Base-by-base conservation (phyloP, 2,113 vertebrate genomes). In the Charina bottae region DNA sequence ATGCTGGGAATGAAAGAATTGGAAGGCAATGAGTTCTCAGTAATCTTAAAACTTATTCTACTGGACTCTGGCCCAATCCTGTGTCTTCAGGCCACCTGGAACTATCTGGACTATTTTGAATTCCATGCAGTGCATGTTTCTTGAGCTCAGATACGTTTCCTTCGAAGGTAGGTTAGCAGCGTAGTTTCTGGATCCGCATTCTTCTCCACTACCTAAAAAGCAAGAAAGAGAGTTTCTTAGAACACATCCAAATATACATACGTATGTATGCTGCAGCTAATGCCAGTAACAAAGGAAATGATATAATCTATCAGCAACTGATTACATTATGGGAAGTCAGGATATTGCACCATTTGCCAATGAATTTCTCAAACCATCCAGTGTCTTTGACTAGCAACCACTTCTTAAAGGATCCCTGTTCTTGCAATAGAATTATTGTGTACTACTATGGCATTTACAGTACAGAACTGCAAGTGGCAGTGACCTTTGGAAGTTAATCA, bases 131-230 rank as follows among this genome's bases (percentile, higher is more conserved):
- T 7, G 23, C n/a, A 42, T 72, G 89, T 59, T 86, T 87, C 88
- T 64, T 89, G 94, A 84, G 78, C 78, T 26, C 42, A 93, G 98
- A 98, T 99, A 99, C 99, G 11, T 94, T 97, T 99, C 94, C 98
- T 98, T 95, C 99, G 96, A 64, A 99, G 96, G 37, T 98, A 99
- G 5, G 94, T 98, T 93, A 99, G 94, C 72, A 99, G 97, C 0
- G 98, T 99, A 93, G 97, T 98, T 96, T 99, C 98, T 46, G 99
- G 99, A 23, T 99, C 99, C 9, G 98, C 98, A 83, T 98, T 96
- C 93, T 96, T 98, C 96, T 99, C 98, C 33, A 98, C 97, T 26
- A 99, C 97, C 99, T 99, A 97, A 72, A 93, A 97, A 72, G 95
- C 93, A 37, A 60, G 84, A 92, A 93, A 94, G 3, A 19, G 54